These are phyloP conservation scores for Dendrolimus kikuchii DNA, from an alignment of 1,140 invertebrate species.

Conservation along the genomic window DNA sequence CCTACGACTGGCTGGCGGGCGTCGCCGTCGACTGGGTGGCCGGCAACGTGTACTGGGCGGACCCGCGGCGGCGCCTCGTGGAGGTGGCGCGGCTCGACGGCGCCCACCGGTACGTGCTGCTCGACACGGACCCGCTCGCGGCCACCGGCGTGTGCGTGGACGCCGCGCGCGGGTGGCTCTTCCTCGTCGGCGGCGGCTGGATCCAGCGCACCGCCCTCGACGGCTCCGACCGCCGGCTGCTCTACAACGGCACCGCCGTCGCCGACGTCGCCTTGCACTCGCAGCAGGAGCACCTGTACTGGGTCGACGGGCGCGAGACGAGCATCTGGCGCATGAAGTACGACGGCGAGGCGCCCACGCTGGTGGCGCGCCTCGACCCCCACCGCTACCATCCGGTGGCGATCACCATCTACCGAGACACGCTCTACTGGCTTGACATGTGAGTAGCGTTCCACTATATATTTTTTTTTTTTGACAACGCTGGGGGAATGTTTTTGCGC, in stretches of 20 bases:
- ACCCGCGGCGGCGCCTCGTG: slow-evolving; percentile 88
- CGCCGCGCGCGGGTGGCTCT: slow-evolving; percentile 76
- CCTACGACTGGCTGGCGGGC: slow-evolving; percentile 80
- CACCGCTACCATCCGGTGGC: slow-evolving; percentile 83
- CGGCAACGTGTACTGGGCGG: slow-evolving; percentile 93
- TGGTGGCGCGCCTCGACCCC: slow-evolving; percentile 80
- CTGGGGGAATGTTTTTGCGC: too few relatives aligned
- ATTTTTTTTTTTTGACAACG: too few relatives aligned
- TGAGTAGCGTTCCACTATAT: too few relatives aligned
- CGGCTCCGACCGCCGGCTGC: slow-evolving; percentile 70
- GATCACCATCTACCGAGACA: slow-evolving; percentile 80
- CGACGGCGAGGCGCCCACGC: slow-evolving; percentile 82
- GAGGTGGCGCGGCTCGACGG: slow-evolving; percentile 90
- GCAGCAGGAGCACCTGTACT: slow-evolving; percentile 78
- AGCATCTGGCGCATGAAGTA: slow-evolving; percentile 86
- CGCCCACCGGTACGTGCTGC: slow-evolving; percentile 82
- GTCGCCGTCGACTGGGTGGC: slow-evolving; percentile 91
- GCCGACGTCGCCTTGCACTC: slow-evolving; percentile 76
- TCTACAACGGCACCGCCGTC: slow-evolving; percentile 72
- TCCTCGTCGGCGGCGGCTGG: slow-evolving; percentile 75
- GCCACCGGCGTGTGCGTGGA: slow-evolving; percentile 68
- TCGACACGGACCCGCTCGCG: slow-evolving; percentile 73
- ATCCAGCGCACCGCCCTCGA: slow-evolving; percentile 75
- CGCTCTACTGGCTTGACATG: slow-evolving; percentile 92
- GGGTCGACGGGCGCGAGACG: slow-evolving; percentile 88